A percentile compares a stretch with the other conserved stretches of the same genome.
Conservation (phyloP, 2,888 invertebrate species). For the Omphaloscelis lunosa region DNA sequence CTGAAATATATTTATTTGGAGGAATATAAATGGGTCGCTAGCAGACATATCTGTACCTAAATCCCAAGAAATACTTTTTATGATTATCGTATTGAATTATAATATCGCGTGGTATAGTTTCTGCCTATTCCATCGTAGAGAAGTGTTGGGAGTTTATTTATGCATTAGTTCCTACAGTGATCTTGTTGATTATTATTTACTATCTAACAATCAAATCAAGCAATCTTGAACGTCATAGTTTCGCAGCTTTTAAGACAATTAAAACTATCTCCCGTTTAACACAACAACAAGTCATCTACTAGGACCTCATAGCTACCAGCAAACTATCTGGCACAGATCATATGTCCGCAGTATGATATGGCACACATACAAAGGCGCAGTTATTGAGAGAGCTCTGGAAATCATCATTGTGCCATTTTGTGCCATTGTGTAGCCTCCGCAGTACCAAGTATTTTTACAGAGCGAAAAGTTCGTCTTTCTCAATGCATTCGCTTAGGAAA, state of each 20-base stretch:
- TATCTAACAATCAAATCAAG: background rate
- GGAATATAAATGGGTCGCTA: background rate
- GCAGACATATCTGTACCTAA: background rate
- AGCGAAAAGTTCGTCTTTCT: conserved; percentile 66
- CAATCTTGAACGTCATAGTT: background rate
- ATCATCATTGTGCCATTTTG: conserved; percentile 66
- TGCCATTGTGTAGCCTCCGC: conserved; percentile 58
- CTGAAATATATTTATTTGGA: background rate
- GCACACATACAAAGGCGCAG: conserved; percentile 58
- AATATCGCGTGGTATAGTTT: background rate
- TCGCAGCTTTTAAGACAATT: background rate
- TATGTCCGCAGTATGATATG: conserved; percentile 28
- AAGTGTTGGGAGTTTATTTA: background rate
- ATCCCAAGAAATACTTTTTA: background rate
- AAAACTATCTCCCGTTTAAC: background rate
- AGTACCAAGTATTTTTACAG: conserved; percentile 69
- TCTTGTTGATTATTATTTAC: background rate
- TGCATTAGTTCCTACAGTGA: background rate
- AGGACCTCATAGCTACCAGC: conserved; percentile 6
- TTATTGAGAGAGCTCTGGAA: conserved; percentile 62
- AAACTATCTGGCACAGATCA: conserved; percentile 55
- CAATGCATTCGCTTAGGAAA: conserved; percentile 59
- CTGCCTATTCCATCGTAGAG: no score
- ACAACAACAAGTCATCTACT: background rate
- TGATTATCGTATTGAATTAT: background rate